These are phyloP conservation scores for Aphelenchoides avenae DNA, from an alignment of 1,140 invertebrate species.

Conservation along the genomic window DNA sequence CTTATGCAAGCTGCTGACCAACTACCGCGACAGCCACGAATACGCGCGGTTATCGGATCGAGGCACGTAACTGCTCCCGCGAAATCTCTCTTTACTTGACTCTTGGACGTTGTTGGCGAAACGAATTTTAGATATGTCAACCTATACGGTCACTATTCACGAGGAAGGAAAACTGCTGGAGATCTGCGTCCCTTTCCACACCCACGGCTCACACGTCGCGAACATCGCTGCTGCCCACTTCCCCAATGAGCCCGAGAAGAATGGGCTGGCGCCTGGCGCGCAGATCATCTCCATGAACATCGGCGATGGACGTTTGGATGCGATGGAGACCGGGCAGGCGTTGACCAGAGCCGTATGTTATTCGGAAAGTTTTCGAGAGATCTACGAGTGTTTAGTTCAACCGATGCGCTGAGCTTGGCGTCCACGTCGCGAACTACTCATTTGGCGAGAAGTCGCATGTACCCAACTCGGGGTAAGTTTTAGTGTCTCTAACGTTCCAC, in stretches of 20 bases:
- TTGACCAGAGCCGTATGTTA: conserved; percentile 83
- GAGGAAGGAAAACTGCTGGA: conserved; percentile 85
- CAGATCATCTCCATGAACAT: conserved; percentile 89
- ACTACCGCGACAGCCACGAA: conserved; percentile 76
- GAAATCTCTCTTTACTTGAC: conserved; percentile 2
- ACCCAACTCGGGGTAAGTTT: conserved; percentile 74
- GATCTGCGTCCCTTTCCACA: conserved; percentile 72
- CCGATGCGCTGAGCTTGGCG: conserved; percentile 63
- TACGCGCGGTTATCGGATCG: conserved; percentile 71
- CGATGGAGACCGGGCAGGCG: conserved; percentile 93
- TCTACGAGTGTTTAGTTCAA: conserved; percentile 60
- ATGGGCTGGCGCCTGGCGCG: conserved; percentile 91
- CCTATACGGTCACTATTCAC: conserved; percentile 85
- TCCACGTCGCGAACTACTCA: conserved; percentile 92
- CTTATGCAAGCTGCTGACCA: conserved; percentile 73
- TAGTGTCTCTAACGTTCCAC: conserved; percentile 10
- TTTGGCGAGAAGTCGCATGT: conserved; percentile 91
- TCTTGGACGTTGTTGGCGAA: conserved; percentile 14
- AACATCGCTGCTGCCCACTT: conserved; percentile 88
- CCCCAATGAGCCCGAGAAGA: conserved; percentile 79
- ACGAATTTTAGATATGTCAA: conserved; percentile 74
- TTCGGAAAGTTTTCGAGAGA: conserved; percentile 62
- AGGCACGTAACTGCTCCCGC: conserved; percentile 40
- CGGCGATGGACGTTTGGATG: conserved; percentile 76
- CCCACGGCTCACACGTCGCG: conserved; percentile 93